Evolutionary conservation across 2,888 invertebrate genomes (phyloP), one percentile per base, ranked within the genome.

Genomic region (Trachelus troglodyta): DNA sequence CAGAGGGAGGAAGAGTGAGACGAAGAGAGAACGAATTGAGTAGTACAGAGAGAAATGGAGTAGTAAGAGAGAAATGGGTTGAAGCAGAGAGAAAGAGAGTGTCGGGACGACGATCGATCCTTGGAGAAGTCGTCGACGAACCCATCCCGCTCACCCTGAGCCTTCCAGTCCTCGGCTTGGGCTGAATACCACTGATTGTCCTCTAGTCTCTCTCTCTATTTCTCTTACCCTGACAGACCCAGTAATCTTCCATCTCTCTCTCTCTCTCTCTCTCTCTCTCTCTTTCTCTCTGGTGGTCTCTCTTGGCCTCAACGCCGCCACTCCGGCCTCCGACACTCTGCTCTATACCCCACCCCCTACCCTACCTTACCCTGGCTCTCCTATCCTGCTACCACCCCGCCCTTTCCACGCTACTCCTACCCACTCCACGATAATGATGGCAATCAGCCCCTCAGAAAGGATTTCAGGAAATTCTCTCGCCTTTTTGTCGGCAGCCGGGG

Each of bases 391-490:
- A 82, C 83, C 84, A 85, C 83, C 86, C 89, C 85, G 88, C 88
- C 88, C 56, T 34, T 75, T 77, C 77, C 78, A 37, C 69, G 78
- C 76, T 75, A 71, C 83, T 80, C 83, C 86, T 87, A 85, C 90
- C 89, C 90, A 90, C 91, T 91, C 91, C 88, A 90, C 88, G 89
- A 89, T 91, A 91, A 91, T 91, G 91, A 91, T 90, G 91, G 91
- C 91, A 91, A 91, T 91, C 91, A 91, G 90, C 87, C 89, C 90
- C 89, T 90, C 89, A 90, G 89, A 91, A 91, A 91, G 90, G 91
- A 91, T 91, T 91, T 90, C 91, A 91, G 91, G 91, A 91, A 91
- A 91, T 91, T 91, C 91, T 91, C 91, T 91, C 91, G 91, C 90
- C 91, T 91, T 91, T 91, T 91, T 91, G 90, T 90, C 91, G 90